phyloP scores from a whole-genome alignment of 2,888 invertebrate genomes.

The Aethes cnicana region DNA sequence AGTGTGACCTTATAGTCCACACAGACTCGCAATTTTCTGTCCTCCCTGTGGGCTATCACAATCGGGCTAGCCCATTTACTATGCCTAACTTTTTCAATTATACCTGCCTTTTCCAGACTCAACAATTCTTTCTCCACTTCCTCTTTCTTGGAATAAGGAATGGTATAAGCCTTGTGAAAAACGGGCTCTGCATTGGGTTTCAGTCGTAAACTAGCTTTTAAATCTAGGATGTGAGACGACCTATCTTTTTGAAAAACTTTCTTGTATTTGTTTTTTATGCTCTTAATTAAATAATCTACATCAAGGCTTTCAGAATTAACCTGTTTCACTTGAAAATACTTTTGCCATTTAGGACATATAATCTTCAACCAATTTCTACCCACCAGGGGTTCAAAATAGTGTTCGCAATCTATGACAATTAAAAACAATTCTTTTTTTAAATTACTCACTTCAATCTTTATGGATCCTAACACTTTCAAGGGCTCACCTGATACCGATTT shows the following conservation, averaged over 20 bases:
- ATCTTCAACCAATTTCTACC: constrained; percentile 27
- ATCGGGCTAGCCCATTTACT: constrained; percentile 29
- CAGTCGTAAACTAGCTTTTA: too few species aligned
- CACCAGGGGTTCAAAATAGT: constrained; percentile 27
- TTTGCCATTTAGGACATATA: constrained; percentile 22
- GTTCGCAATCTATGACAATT: constrained; percentile 17
- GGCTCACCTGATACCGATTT: constrained; percentile 19
- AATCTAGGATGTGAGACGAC: too few species aligned
- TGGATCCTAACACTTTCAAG: not conserved
- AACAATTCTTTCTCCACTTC: constrained; percentile 22
- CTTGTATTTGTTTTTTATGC: too few species aligned
- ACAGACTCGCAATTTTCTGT: constrained; percentile 28
- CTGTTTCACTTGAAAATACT: constrained; percentile 14
- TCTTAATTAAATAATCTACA: too few species aligned
- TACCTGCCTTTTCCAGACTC: constrained; percentile 18
- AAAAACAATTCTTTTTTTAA: not conserved
- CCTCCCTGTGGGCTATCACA: constrained; percentile 28
- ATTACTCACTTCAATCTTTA: not conserved
- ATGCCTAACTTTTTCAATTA: constrained; percentile 14
- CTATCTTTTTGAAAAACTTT: too few species aligned
- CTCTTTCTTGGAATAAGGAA: constrained; percentile 28
- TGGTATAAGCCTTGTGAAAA: constrained; percentile 28
- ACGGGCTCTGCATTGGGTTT: constrained; percentile 23
- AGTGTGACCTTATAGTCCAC: constrained; percentile 31
- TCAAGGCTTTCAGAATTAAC: too few species aligned